These are phyloP conservation scores for Papilio polytes DNA, from an alignment of 1,140 invertebrate species.

Conservation along the genomic window DNA sequence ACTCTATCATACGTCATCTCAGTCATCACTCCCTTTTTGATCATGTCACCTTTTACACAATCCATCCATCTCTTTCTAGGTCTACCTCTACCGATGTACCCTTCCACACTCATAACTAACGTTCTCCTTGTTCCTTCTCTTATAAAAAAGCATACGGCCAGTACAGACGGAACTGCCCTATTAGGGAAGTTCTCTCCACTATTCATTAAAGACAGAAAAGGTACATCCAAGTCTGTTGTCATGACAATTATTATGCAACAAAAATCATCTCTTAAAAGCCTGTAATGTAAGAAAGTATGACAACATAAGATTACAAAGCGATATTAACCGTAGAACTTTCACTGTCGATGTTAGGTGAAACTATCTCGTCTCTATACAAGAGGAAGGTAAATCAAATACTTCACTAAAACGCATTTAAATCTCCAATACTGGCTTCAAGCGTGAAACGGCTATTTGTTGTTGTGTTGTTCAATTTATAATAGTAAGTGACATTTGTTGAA, in stretches of 20 bases:
- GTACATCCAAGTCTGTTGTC: too few relatives aligned
- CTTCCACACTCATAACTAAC: too few relatives aligned
- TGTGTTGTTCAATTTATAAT: background rate
- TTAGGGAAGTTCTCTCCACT: too few relatives aligned
- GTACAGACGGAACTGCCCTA: too few relatives aligned
- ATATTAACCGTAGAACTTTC: constrained; percentile 1
- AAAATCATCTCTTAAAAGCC: background rate
- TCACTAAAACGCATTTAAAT: background rate
- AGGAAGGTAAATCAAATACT: constrained; percentile 5
- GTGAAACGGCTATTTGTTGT: background rate
- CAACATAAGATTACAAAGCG: background rate
- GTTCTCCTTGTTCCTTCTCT: too few relatives aligned
- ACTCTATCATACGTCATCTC: too few relatives aligned
- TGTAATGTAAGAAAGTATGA: background rate
- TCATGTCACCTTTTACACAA: too few relatives aligned
- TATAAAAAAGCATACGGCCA: too few relatives aligned
- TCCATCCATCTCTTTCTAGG: too few relatives aligned
- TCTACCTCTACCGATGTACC: too few relatives aligned
- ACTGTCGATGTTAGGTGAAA: constrained; percentile 2
- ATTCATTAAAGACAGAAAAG: too few relatives aligned
- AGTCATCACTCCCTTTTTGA: too few relatives aligned
- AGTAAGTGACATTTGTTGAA: background rate
- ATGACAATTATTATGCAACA: background rate
- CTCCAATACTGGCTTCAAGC: background rate
- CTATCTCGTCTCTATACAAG: background rate